Base-by-base conservation (phyloP, 2,113 vertebrate genomes). In the Cavia aperea region DNA sequence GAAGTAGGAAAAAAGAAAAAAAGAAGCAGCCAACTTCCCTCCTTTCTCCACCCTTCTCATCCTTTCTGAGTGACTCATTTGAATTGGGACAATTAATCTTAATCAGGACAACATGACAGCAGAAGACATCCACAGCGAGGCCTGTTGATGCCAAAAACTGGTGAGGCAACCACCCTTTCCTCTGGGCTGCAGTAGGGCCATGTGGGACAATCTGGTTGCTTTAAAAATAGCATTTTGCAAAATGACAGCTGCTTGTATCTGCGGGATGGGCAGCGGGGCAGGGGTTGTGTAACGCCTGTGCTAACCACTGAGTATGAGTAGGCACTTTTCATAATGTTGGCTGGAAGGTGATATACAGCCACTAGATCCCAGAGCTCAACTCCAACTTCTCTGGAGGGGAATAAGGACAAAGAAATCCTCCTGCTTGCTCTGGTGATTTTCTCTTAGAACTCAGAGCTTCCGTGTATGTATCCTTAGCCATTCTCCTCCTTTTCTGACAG, bases 191-290 rank as follows among this genome's bases (percentile, higher is more conserved):
- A 89, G 93, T 90, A 90, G 91, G 97, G 70, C 49, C 84, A 91
- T 72, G 86, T 97, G 94, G 96, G 95, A 97, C 88, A 89, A 60
- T 92, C 93, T 93, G 88, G 81, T 95, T 96, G 92, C 95, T 97
- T 97, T 98, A 96, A 96, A 96, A 97, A 96, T 95, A 86, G 81
- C 86, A 91, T 96, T 97, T 96, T 86, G 94, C 33, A 96, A 96
- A 97, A 93, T 58, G 18, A 58, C 92, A 95, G 93, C 86, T 95
- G 86, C 72, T 94, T 81, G 82, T 93, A 90, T 88, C 93, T 93
- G 77, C 43, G 58, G 93, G 92, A 94, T 79, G 77, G 86, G 88
- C 66, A 93, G 93, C 96, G 91, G 96, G 95, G 96, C 96, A 96
- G 89, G 79, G 89, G 82, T 93, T 97, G 94, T 96, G 81, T 90